Evolutionary conservation across 2,888 invertebrate species (phyloP), one percentile per base, ranked within the genome.

Genomic region (Cyaniris semiargus): DNA sequence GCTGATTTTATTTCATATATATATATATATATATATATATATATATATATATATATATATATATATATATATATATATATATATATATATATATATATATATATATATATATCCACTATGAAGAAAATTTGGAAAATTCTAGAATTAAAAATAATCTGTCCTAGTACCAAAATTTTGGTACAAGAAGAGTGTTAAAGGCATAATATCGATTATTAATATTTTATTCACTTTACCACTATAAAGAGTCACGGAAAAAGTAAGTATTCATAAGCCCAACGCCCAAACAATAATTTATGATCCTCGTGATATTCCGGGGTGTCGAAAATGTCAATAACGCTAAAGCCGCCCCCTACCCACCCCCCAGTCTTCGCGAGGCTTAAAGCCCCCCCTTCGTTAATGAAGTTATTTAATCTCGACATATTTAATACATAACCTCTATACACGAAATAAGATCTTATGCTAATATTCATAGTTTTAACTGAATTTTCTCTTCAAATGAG

Each of bases 291-390:
- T 38, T 71, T 38, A 71, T 21, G 38, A 71, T 34, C n/a, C 71
- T 10, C 71, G 38, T 38, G 38, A 71, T 38, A 21, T 38, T 71
- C n/a, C 18, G n/a, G 38, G n/a, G 38, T 7, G 71, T 71, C 71
- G 71, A 38, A 38, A 71, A 71, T 71, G 71, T 71, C 71, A 71
- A 71, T 71, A 71, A 71, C 38, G 21, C 38, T 71, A 71, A 71
- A 38, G 34, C 70, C 15, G 6, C 70, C 38, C 71, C n/a, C 38
- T 4, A 5, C 66, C 27, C 13, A n/a, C 38, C 71, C 8, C 34
- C 34, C 71, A 18, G n/a, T 38, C 71, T 71, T 38, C 38, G 38
- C 34, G n/a, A 10, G 34, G 71, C 21, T 71, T 71, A 10, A 38
- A n/a, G 3, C n/a, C 27, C 70, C 0, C 71, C 18, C 34, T 0